Percentiles rank a stretch among this genome's conserved stretches.
phyloP scores from a whole-genome alignment of 1,140 invertebrate species.

The Drosophila takahashii region DNA sequence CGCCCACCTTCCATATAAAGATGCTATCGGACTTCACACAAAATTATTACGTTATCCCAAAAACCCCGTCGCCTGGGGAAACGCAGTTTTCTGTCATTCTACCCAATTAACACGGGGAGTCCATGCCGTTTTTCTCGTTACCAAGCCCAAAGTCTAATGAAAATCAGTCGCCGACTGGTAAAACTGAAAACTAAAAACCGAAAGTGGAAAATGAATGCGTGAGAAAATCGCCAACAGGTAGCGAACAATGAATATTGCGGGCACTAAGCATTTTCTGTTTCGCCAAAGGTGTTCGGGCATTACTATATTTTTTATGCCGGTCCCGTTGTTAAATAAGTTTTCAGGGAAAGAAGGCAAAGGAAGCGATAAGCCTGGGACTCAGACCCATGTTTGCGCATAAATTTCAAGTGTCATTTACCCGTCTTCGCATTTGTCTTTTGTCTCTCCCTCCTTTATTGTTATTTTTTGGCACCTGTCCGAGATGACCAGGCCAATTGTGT shows the following conservation, averaged over 20 bases:
- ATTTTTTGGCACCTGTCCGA: slow-evolving; percentile 71
- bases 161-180: slow-evolving; percentile 50
- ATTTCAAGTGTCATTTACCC: slow-evolving; percentile 83
- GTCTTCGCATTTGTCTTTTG: slow-evolving; percentile 62
- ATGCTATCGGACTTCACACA: slow-evolving; percentile 70
- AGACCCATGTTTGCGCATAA: slow-evolving; percentile 74
- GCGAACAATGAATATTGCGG: slow-evolving; percentile 52
- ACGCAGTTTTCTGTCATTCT: slow-evolving; percentile 66
- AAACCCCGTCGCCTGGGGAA: slow-evolving; percentile 16
- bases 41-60: slow-evolving; percentile 61
- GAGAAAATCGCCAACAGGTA: slow-evolving; percentile 66
- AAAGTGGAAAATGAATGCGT: slow-evolving; percentile 82
- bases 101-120: slow-evolving; percentile 66
- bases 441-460: slow-evolving; percentile 40
- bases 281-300: slow-evolving; percentile 53
- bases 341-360: slow-evolving; percentile 39
- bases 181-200: slow-evolving; percentile 57
- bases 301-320: slow-evolving; percentile 66
- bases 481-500: slow-evolving; percentile 75
- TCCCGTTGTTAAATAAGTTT: slow-evolving; percentile 63
- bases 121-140: slow-evolving; percentile 30
- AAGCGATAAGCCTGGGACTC: slow-evolving; percentile 58
- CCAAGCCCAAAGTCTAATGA: slow-evolving; percentile 66
- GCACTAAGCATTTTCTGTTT: slow-evolving; percentile 60
- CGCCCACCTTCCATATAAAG: slow-evolving; percentile 63